A percentile compares a stretch with the other conserved stretches of the same genome.
Conservation (phyloP, 2,797 vertebrate species). For the Halcyon chelicuti region DNA sequence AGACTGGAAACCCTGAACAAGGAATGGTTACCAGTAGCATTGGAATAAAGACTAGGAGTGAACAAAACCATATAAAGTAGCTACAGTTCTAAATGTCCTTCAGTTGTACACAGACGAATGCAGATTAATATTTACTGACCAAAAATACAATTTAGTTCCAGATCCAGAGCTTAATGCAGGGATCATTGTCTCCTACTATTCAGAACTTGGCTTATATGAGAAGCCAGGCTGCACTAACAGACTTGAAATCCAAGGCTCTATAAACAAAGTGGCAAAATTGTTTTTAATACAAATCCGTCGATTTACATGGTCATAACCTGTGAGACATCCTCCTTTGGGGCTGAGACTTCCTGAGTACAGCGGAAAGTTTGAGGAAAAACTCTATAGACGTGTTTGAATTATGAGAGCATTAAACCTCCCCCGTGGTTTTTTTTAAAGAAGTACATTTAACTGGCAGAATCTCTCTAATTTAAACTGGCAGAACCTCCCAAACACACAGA, state of each 20-base stretch:
- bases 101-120: neutral
- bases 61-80: neutral
- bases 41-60: neutral
- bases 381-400: conserved; percentile 12
- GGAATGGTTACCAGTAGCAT: neutral
- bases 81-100: neutral
- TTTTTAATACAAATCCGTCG: conserved; percentile 15
- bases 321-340: conserved; percentile 26
- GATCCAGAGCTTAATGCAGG: neutral
- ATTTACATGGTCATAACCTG: neutral
- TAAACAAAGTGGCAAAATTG: conserved; percentile 8
- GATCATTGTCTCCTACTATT: neutral
- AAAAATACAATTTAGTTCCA: neutral
- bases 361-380: conserved; percentile 50
- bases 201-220: neutral
- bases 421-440: neutral
- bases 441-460: conserved; percentile 16
- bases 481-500: neutral
- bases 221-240: neutral
- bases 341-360: conserved; percentile 33
- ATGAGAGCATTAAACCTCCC: neutral
- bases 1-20: neutral
- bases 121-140: neutral
- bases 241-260: neutral
- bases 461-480: neutral